phyloP scores from a whole-genome alignment of 2,888 invertebrate genomes.

The Acleris laterana region DNA sequence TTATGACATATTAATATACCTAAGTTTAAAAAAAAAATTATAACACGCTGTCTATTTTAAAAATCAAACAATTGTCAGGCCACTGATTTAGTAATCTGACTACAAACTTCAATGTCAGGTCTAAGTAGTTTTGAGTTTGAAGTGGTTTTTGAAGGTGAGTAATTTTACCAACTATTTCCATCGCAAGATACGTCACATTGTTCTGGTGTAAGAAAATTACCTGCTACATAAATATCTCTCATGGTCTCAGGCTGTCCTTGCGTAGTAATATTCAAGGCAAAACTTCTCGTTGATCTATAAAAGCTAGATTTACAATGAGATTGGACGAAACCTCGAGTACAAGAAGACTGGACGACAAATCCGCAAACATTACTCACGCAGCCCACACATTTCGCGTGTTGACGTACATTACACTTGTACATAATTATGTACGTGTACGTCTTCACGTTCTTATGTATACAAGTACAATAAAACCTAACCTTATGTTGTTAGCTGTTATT shows the following conservation, averaged over 20 bases:
- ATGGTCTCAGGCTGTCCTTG: too few species aligned
- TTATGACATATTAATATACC: not conserved
- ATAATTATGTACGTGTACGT: conserved; percentile 9
- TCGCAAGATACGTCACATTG: too few species aligned
- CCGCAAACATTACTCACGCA: conserved; percentile 57
- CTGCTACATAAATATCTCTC: too few species aligned
- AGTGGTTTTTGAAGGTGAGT: too few species aligned
- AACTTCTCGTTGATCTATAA: conserved; percentile 2
- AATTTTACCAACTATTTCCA: too few species aligned
- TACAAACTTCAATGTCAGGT: too few species aligned
- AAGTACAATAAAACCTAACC: conserved; percentile 5
- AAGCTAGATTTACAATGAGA: conserved; percentile 3
- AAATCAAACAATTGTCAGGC: too few species aligned
- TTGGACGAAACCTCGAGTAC: conserved; percentile 10
- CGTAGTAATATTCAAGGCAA: too few species aligned
- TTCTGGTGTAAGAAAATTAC: too few species aligned
- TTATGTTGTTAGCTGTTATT: not conserved
- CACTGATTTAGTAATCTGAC: too few species aligned
- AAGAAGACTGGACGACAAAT: conserved; percentile 10
- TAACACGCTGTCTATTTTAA: too few species aligned
- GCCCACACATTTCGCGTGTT: conserved; percentile 51
- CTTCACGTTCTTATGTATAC: conserved; percentile 12
- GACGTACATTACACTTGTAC: conserved; percentile 1
- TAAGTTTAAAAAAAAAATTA: not conserved
- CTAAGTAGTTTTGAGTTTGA: too few species aligned